Percentiles rank a stretch among this genome's conserved stretches.
Conservation (phyloP, 2,888 invertebrate genomes). For the Sipha maydis region DNA sequence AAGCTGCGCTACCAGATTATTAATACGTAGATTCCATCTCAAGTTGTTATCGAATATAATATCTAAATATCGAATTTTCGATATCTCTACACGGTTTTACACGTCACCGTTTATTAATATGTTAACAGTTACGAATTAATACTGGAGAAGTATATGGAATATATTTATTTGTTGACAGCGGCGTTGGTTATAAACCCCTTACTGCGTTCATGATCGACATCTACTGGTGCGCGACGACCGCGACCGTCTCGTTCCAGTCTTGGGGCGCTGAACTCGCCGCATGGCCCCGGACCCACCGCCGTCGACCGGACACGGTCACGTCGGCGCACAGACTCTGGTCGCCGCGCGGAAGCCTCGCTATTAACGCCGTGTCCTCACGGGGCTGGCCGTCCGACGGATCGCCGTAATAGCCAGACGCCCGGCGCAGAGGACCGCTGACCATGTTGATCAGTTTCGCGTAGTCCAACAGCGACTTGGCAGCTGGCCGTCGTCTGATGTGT, state of each 20-base stretch:
- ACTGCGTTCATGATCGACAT: too few species aligned
- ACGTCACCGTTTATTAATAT: too few species aligned
- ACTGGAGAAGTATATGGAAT: too few species aligned
- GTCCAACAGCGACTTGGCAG: not conserved
- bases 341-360: slow-evolving; percentile 9
- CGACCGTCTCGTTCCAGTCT: not conserved
- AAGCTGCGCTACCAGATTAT: too few species aligned
- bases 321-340: not conserved
- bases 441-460: not conserved
- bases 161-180: too few species aligned
- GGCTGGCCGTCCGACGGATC: not conserved
- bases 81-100: too few species aligned
- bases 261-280: not conserved
- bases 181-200: too few species aligned
- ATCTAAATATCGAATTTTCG: too few species aligned
- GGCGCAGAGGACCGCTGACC: not conserved
- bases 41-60: too few species aligned
- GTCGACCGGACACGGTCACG: not conserved
- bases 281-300: not conserved
- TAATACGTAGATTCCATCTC: too few species aligned
- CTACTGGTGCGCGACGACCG: too few species aligned
- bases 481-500: not conserved
- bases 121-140: too few species aligned
- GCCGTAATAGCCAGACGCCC: not conserved
- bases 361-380: not conserved